Evolutionary conservation across 2,113 vertebrate species (phyloP).

Genomic region (Crotalus horridus): DNA sequence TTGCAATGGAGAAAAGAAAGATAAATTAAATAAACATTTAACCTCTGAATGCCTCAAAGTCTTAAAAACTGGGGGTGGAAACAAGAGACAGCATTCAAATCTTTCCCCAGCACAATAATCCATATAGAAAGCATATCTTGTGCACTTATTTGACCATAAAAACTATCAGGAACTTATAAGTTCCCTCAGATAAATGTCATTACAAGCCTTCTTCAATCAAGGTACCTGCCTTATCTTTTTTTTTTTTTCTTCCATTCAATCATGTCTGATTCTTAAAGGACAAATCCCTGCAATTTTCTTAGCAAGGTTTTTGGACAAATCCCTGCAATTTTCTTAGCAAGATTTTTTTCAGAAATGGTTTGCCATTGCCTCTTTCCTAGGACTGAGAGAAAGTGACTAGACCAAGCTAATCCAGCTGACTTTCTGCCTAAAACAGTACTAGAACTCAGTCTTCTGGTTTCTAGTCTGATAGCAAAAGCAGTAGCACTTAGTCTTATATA

Average conservation of each 20-base stretch:
- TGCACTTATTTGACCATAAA: not conserved
- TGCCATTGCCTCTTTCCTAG: not conserved
- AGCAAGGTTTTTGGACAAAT: not conserved
- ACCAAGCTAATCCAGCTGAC: not conserved
- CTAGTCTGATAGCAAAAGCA: not conserved
- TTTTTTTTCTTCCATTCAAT: not conserved
- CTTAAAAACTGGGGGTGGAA: not conserved
- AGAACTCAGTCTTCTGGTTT: not conserved
- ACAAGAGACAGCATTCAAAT: not conserved
- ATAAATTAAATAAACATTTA: not conserved
- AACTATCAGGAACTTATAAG: not conserved
- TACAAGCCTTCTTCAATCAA: not conserved
- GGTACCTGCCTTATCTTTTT: not conserved
- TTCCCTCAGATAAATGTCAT: not conserved
- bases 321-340: not conserved
- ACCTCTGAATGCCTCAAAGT: not conserved
- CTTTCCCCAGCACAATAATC: not conserved
- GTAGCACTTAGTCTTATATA: no score
- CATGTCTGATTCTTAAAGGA: not conserved
- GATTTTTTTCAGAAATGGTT: not conserved
- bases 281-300: not conserved
- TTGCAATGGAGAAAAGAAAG: not conserved
- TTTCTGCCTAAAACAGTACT: not conserved
- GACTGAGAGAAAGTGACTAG: not conserved
- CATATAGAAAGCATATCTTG: not conserved